phyloP scores from a whole-genome alignment of 1,140 invertebrate species.

The Odontomachus brunneus region DNA sequence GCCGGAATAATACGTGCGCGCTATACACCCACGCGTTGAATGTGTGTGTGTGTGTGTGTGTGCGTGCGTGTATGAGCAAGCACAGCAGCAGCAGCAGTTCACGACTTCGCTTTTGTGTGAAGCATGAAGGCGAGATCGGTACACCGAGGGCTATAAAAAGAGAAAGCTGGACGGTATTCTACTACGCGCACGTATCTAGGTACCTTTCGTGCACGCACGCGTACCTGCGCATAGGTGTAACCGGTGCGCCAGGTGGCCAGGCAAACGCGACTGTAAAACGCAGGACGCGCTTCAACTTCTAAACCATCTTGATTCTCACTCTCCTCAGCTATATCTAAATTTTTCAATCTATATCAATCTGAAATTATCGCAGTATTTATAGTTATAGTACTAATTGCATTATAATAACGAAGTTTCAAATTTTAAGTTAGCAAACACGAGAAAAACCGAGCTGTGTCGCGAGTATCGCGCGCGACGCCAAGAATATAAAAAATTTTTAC shows the following conservation, averaged over 20 bases:
- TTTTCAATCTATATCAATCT: no score
- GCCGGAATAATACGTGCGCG: slow-evolving; percentile 24
- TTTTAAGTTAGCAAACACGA: no score
- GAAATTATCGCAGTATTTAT: no score
- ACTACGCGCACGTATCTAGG: slow-evolving; percentile 49
- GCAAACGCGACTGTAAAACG: slow-evolving; percentile 14
- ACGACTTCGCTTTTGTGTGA: slow-evolving; percentile 26
- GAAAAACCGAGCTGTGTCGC: no score
- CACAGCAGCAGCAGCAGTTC: slow-evolving; percentile 26
- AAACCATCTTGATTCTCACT: background rate
- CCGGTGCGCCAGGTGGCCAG: slow-evolving; percentile 63
- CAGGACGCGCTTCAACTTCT: slow-evolving; percentile 34
- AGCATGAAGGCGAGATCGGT: slow-evolving; percentile 62
- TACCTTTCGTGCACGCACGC: slow-evolving; percentile 26
- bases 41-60: no score
- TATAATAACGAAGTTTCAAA: no score
- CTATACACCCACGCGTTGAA: background rate
- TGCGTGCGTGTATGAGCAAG: no score
- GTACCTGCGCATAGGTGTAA: slow-evolving; percentile 57
- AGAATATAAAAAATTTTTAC: no score
- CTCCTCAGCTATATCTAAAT: no score
- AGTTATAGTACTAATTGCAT: no score
- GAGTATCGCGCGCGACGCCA: no score
- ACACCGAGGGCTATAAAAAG: slow-evolving; percentile 77
- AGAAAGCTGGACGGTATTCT: slow-evolving; percentile 72